These are phyloP conservation scores for Anseranas semipalmata DNA, from an alignment of 2,113 vertebrate genomes.

Conservation along the genomic window DNA sequence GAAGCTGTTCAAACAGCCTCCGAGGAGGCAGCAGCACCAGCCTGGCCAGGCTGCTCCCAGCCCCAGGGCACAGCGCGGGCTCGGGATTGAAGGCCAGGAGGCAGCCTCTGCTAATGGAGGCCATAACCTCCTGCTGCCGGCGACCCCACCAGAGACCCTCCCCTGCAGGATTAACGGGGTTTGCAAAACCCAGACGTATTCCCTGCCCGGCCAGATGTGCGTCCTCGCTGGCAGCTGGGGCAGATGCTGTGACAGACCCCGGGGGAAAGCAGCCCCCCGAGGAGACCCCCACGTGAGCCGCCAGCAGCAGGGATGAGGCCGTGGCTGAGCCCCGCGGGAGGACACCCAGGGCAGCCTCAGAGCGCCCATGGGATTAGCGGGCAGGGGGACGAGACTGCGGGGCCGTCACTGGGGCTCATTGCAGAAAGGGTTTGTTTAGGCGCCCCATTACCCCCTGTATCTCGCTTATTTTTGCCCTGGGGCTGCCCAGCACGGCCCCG, in stretches of 20 bases:
- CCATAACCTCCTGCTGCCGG: background rate
- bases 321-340: background rate
- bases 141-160: background rate
- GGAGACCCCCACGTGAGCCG: background rate
- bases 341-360: background rate
- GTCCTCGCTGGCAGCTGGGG: background rate
- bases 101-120: rapidly evolving
- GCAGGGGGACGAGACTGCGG: conserved; percentile 21
- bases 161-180: background rate
- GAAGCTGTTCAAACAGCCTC: background rate
- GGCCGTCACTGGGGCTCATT: conserved; percentile 41
- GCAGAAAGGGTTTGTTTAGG: conserved; percentile 44
- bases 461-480: background rate
- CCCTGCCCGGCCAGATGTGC: background rate
- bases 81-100: background rate
- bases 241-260: rapidly evolving
- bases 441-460: background rate
- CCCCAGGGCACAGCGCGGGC: background rate
- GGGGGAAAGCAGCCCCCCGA: background rate
- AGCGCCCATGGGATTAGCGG: background rate
- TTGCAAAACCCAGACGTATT: background rate
- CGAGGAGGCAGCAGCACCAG: background rate
- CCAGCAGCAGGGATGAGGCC: rapidly evolving
- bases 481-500: background rate
- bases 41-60: too few species aligned